Evolutionary conservation across 1,140 invertebrate species (phyloP), one percentile per base, ranked within the genome.

Genomic region (Bathynomus jamesi): DNA sequence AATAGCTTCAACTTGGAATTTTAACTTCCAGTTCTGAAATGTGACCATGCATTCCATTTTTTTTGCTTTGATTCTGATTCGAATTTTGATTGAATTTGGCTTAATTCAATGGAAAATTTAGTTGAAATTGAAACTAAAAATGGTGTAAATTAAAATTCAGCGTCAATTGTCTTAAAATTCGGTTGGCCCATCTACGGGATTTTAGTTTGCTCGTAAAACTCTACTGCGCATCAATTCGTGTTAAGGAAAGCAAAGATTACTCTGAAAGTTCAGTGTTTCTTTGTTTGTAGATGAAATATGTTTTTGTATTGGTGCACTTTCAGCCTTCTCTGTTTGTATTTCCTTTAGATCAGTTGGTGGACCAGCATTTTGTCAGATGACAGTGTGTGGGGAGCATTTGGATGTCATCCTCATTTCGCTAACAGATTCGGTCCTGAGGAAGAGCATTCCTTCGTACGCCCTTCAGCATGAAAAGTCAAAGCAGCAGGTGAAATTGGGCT

Each of bases 401-500:
- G 84, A 24, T 84, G 82, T 78, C 85, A 85, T 78, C 85, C 84
- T 0, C 83, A 85, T 76, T 81, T 78, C 78, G 82, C 81, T n/a
- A 69, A 74, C 64, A 74, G 79, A 5, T 85, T 81, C 68, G 79
- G 72, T 11, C 68, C 76, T 5, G 63, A 72, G 11, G 70, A 79
- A 61, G 79, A 82, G 65, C 28, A 11, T 32, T 72, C 17, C 76
- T 85, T 29, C 74, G 68, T 60, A 75, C 10, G 81, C 81, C 64
- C 67, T 85, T 1, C 65, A 76, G 21, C 79, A 84, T 71, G 46
- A 0, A 82, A 81, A 72, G 79, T 83, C 32, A 78, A 83, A 11
- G 83, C 84, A 21, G 65, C 84, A 7, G 84, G 84, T 61, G 84
- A 85, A 73, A 84, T 84, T 65, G 84, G 84, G 5, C 78, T 85